Conservation (phyloP, 2,888 invertebrate genomes). For the Drosophila antonietae region DNA sequence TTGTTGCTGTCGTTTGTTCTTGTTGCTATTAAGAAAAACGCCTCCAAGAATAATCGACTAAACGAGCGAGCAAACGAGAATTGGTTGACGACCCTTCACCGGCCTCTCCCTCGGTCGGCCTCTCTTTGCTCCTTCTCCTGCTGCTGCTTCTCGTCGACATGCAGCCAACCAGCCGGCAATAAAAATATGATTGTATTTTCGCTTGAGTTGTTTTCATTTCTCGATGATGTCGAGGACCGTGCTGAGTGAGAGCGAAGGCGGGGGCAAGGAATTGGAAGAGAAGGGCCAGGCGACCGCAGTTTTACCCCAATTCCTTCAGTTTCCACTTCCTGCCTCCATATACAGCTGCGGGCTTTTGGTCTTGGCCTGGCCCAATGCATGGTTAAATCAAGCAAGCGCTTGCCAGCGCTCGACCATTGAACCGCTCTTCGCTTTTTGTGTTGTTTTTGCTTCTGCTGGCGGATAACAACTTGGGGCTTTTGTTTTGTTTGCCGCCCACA, state of each 20-base stretch:
- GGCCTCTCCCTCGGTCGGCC: background rate
- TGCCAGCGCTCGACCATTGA: slow-evolving; percentile 71
- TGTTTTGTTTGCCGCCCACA: slow-evolving; percentile 61
- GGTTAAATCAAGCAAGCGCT: slow-evolving; percentile 74
- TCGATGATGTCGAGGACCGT: slow-evolving; percentile 75
- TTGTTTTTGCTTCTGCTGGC: slow-evolving; percentile 57
- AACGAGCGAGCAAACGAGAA: slow-evolving; percentile 72
- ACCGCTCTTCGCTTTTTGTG: slow-evolving; percentile 56
- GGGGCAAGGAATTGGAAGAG: background rate
- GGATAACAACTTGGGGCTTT: slow-evolving; percentile 63
- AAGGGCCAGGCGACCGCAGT: slow-evolving; percentile 54
- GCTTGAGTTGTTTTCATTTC: slow-evolving; percentile 83
- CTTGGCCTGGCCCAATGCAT: slow-evolving; percentile 69
- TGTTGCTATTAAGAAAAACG: slow-evolving; percentile 78
- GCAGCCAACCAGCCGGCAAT: slow-evolving; percentile 81
- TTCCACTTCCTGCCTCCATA: slow-evolving; percentile 59
- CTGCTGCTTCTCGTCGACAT: slow-evolving; percentile 44
- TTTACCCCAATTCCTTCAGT: slow-evolving; percentile 59
- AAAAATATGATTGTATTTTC: slow-evolving; percentile 84
- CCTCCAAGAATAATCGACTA: slow-evolving; percentile 78
- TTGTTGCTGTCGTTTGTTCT: slow-evolving; percentile 55
- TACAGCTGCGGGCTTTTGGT: slow-evolving; percentile 24
- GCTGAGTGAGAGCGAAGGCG: slow-evolving; percentile 5
- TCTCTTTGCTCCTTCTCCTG: background rate
- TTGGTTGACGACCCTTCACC: slow-evolving; percentile 42